These are phyloP conservation scores for Oreochromis niloticus DNA, from an alignment of 2,113 vertebrate genomes.

Conservation along the genomic window DNA sequence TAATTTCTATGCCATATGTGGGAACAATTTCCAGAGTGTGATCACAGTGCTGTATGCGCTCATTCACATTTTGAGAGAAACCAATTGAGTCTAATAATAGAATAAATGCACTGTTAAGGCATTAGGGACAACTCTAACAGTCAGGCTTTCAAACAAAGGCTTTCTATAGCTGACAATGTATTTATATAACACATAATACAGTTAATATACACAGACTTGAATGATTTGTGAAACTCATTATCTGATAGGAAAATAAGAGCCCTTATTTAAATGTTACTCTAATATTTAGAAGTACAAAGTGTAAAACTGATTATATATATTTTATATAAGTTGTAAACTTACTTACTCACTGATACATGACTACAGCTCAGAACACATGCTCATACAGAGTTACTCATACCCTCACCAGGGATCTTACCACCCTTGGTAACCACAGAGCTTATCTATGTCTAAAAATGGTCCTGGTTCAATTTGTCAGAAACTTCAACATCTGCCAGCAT, in stretches of 20 bases:
- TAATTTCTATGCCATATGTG: neutral
- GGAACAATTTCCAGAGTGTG: neutral
- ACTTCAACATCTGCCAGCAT: neutral
- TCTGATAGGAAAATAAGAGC: neutral
- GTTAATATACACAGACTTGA: neutral
- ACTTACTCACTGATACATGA: neutral
- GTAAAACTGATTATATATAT: neutral
- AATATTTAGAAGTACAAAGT: neutral
- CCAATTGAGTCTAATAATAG: neutral
- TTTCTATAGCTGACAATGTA: neutral
- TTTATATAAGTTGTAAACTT: neutral
- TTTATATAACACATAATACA: neutral
- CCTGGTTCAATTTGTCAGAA: neutral
- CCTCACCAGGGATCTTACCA: neutral
- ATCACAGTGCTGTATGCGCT: neutral
- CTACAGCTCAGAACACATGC: neutral
- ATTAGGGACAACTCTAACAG: neutral
- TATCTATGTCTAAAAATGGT: neutral
- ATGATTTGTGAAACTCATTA: neutral
- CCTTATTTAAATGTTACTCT: neutral
- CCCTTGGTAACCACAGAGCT: neutral
- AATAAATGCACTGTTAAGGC: neutral
- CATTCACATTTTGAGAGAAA: neutral
- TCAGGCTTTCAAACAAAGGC: neutral
- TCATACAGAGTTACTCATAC: neutral